Conservation (phyloP, 2,888 invertebrate species). For the Drosophila melanocephala region DNA sequence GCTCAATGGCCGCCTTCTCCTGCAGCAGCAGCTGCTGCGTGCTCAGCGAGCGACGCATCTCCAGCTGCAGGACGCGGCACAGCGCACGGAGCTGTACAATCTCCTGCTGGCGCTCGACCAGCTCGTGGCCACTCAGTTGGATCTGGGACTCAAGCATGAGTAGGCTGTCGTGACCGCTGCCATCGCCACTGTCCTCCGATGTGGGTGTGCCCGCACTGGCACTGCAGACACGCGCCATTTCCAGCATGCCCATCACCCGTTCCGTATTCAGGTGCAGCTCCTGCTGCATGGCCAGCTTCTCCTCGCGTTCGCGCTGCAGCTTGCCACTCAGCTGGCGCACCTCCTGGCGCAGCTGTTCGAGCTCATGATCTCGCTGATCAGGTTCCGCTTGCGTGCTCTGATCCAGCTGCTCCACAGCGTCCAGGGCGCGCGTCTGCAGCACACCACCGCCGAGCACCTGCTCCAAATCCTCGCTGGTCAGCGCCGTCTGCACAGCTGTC, state of each 20-base stretch:
- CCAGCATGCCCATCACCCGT: slow-evolving; percentile 88
- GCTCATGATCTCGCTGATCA: slow-evolving; percentile 88
- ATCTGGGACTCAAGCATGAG: slow-evolving; percentile 91
- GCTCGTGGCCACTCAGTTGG: slow-evolving; percentile 90
- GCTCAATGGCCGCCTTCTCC: slow-evolving; percentile 92
- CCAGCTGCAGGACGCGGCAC: slow-evolving; percentile 90
- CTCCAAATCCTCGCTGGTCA: slow-evolving; percentile 90
- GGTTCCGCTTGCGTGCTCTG: slow-evolving; percentile 87
- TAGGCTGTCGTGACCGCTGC: slow-evolving; percentile 90
- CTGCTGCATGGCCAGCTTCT: slow-evolving; percentile 90
- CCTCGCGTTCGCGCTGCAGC: slow-evolving; percentile 89
- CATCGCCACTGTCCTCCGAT: slow-evolving; percentile 83
- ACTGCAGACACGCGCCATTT: slow-evolving; percentile 82
- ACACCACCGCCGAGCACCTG: slow-evolving; percentile 89
- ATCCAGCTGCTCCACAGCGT: slow-evolving; percentile 86
- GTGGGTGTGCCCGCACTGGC: slow-evolving; percentile 85
- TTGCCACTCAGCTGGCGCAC: slow-evolving; percentile 87
- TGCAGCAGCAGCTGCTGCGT: slow-evolving; percentile 89
- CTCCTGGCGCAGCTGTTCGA: slow-evolving; percentile 88
- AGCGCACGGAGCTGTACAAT: slow-evolving; percentile 90
- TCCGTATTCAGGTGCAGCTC: slow-evolving; percentile 91
- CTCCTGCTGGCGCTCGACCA: slow-evolving; percentile 91
- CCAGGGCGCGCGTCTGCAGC: slow-evolving; percentile 80
- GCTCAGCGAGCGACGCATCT: slow-evolving; percentile 89
- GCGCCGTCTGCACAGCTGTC: slow-evolving; percentile 91